These are phyloP conservation scores for Lamellibrachia luymesi DNA, from an alignment of 1,140 invertebrate genomes.

Conservation along the genomic window DNA sequence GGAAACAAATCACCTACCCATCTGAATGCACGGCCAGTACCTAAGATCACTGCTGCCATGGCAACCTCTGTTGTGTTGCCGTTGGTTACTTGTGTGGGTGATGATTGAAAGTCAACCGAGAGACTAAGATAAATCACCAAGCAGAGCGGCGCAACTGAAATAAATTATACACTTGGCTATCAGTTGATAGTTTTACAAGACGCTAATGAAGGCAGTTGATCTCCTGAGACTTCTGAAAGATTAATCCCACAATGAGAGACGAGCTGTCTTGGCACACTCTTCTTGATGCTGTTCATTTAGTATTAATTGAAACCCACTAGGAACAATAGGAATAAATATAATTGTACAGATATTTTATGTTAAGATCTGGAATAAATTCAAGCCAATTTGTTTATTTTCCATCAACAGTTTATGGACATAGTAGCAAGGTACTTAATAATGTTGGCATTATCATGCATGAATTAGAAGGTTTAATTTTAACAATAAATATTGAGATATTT, in stretches of 20 bases:
- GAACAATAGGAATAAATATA: background rate
- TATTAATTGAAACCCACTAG: background rate
- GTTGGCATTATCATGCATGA: no score
- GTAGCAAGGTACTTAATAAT: background rate
- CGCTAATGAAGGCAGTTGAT: slow-evolving; percentile 8
- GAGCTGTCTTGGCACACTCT: background rate
- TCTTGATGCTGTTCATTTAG: background rate
- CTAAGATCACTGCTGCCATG: slow-evolving; percentile 47
- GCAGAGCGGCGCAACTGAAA: slow-evolving; percentile 43
- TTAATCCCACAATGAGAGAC: background rate
- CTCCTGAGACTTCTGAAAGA: background rate
- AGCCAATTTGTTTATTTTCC: background rate
- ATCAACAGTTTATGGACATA: background rate
- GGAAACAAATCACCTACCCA: slow-evolving; percentile 36
- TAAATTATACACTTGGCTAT: slow-evolving; percentile 22
- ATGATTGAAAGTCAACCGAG: slow-evolving; percentile 11
- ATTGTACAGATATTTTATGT: background rate
- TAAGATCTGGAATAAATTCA: background rate
- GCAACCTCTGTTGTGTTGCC: slow-evolving; percentile 19
- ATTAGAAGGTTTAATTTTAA: no score
- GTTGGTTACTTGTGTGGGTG: background rate
- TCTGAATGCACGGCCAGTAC: slow-evolving; percentile 48
- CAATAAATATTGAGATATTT: no score
- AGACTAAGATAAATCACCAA: slow-evolving; percentile 46
- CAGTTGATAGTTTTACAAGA: slow-evolving; percentile 14